Conservation (phyloP, 2,888 invertebrate species). For the Lasius fuliginosus region DNA sequence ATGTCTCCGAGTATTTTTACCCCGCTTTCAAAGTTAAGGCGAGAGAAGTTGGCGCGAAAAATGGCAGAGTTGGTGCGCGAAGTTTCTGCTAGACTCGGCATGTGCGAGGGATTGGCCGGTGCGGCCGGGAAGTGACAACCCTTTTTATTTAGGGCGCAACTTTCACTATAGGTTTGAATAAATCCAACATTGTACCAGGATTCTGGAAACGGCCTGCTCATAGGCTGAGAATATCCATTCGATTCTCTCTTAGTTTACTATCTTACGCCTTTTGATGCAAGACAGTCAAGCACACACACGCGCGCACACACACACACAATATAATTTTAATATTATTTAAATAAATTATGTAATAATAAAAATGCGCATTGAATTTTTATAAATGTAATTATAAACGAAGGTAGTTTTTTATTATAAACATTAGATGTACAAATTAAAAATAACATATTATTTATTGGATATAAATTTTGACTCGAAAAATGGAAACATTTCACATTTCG, state of each 20-base stretch:
- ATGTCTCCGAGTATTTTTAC: constrained; percentile 84
- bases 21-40: constrained; percentile 81
- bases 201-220: constrained; percentile 15
- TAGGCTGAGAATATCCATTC: not conserved
- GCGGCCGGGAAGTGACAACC: constrained; percentile 81
- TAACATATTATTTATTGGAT: not conserved
- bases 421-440: not conserved
- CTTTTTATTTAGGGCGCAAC: constrained; percentile 85
- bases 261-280: not conserved
- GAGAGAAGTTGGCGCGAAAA: constrained; percentile 77
- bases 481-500: not conserved
- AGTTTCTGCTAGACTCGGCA: constrained; percentile 42
- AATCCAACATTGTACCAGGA: constrained; percentile 83
- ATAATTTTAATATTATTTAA: not conserved
- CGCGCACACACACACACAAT: no score
- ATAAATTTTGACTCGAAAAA: constrained; percentile 18
- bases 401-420: not conserved
- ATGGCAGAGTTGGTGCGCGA: constrained; percentile 64
- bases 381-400: not conserved
- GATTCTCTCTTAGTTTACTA: not conserved
- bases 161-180: constrained; percentile 81
- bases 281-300: not conserved
- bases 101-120: constrained; percentile 24
- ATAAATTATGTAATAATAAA: not conserved
- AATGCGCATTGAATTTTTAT: not conserved